phyloP scores from a whole-genome alignment of 2,797 vertebrate genomes.

The Microctenopoma steveboyesi region DNA sequence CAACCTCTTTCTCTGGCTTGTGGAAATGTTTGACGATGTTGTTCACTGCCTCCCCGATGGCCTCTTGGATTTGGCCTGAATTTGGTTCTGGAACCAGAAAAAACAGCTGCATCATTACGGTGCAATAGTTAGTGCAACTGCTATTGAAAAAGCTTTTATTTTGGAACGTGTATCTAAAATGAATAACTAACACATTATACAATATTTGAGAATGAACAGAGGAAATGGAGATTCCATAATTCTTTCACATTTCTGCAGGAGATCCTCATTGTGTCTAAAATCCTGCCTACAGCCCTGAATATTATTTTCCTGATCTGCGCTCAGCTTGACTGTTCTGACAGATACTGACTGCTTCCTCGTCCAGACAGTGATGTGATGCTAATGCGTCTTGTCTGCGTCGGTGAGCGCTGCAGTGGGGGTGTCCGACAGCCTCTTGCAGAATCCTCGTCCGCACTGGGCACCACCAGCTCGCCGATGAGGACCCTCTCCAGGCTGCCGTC shows the following conservation, averaged over 20 bases:
- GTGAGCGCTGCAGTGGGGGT: conserved; percentile 90
- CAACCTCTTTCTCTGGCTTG: conserved; percentile 96
- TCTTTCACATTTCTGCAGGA: no score
- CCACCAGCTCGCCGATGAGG: conserved; percentile 90
- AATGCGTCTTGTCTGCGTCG: conserved; percentile 84
- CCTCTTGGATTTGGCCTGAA: conserved; percentile 92
- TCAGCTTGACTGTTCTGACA: not conserved
- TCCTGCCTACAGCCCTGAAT: not conserved
- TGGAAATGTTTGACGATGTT: conserved; percentile 96
- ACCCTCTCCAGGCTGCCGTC: conserved; percentile 94
- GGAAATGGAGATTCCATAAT: no score
- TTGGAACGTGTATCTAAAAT: no score
- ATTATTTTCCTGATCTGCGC: not conserved
- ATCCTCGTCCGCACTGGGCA: conserved; percentile 85
- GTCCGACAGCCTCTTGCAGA: conserved; percentile 86
- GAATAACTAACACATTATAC: no score
- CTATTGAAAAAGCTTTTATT: no score
- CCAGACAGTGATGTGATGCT: conserved; percentile 88
- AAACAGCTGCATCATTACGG: not conserved
- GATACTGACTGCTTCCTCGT: conserved; percentile 84
- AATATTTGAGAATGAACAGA: no score
- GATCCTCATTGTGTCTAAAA: not conserved
- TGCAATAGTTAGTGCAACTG: no score
- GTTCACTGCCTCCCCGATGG: conserved; percentile 92
- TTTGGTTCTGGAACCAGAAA: conserved; percentile 84